These are phyloP conservation scores for Aphaenogaster ashmeadi DNA, from an alignment of 1,140 invertebrate genomes.

Conservation along the genomic window DNA sequence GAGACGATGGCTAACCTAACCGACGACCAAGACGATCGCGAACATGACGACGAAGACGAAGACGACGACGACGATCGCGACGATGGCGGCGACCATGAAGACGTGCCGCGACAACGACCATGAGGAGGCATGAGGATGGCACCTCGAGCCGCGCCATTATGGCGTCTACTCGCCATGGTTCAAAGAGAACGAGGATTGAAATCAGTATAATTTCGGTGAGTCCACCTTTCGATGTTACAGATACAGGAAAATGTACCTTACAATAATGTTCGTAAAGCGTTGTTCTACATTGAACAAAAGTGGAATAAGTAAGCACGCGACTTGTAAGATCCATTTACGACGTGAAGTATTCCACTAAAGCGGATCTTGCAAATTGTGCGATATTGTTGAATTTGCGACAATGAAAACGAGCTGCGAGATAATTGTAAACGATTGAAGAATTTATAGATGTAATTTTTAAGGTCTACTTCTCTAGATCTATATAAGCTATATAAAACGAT, in stretches of 20 bases:
- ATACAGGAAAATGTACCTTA: slow-evolving; percentile 14
- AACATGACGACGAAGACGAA: slow-evolving; percentile 22
- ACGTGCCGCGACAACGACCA: slow-evolving; percentile 20
- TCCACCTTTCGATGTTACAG: slow-evolving; percentile 50
- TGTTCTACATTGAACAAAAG: background rate
- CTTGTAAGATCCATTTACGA: background rate
- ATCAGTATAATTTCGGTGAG: slow-evolving; percentile 44
- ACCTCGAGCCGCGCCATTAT: slow-evolving; percentile 7
- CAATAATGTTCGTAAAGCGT: background rate
- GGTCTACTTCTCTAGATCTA: background rate
- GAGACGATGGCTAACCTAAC: slow-evolving; percentile 68
- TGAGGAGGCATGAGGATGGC: background rate
- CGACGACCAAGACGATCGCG: slow-evolving; percentile 43
- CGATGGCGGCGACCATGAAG: slow-evolving; percentile 37
- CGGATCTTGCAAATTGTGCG: background rate
- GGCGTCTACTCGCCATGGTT: background rate
- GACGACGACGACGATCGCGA: slow-evolving; percentile 29
- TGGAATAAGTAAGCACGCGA: background rate
- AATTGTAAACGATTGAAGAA: background rate
- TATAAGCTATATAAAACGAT: background rate
- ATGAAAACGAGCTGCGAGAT: background rate
- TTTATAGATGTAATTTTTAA: background rate
- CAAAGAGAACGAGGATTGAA: slow-evolving; percentile 6
- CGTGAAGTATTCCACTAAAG: background rate
- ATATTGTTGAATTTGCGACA: background rate